phyloP scores from a whole-genome alignment of 2,797 vertebrate genomes.

The Bucorvus abyssinicus region DNA sequence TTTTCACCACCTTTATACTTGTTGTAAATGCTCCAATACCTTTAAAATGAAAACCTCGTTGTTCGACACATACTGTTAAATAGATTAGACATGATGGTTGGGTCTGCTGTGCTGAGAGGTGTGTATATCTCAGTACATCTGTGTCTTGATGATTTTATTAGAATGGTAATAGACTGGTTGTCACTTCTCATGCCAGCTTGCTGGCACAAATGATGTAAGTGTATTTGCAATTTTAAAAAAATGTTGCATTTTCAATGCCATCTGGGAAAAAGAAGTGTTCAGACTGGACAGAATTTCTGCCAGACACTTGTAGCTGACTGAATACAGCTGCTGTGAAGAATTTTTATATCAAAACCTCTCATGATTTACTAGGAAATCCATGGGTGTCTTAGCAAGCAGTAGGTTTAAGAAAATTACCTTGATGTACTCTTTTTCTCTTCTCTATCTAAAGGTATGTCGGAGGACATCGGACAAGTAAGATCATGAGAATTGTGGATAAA shows the following conservation, averaged over 20 bases:
- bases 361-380: neutral
- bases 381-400: neutral
- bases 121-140: neutral
- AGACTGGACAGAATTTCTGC: neutral
- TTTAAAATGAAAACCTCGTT: neutral
- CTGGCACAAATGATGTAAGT: neutral
- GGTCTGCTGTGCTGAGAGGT: neutral
- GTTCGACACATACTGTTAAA: neutral
- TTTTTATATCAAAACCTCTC: neutral
- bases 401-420: neutral
- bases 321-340: neutral
- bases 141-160: neutral
- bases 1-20: neutral
- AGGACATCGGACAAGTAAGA: constrained; percentile 91
- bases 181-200: neutral
- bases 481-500: constrained; percentile 97
- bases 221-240: neutral
- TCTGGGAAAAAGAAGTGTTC: neutral
- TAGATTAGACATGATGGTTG: neutral
- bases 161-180: neutral
- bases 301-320: neutral
- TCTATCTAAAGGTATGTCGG: constrained; percentile 79
- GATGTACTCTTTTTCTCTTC: neutral
- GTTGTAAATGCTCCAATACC: neutral
- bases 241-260: neutral